phyloP scores from a whole-genome alignment of 2,113 vertebrate genomes.

The Ctenomys sociabilis region DNA sequence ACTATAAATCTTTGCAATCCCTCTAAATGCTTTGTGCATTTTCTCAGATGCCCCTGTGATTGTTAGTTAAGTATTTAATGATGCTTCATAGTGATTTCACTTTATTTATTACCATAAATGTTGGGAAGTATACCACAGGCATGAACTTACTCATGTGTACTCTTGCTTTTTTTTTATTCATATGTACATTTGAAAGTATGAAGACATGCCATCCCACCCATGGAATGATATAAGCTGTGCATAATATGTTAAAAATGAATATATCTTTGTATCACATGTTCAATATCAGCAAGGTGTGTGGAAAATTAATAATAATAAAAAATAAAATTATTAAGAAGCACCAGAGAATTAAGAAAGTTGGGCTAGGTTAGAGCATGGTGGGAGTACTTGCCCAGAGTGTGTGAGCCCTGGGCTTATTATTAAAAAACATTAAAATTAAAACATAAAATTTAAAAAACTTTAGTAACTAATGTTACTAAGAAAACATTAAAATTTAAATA shows the following conservation, averaged over 20 bases:
- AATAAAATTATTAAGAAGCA: constrained; percentile 87
- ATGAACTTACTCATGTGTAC: not conserved
- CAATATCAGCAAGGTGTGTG: constrained; percentile 91
- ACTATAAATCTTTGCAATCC: accelerated
- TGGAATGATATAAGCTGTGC: constrained; percentile 87
- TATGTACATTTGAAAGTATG: not conserved
- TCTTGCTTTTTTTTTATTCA: not conserved
- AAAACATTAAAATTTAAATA: too few species aligned
- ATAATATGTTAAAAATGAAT: constrained; percentile 88
- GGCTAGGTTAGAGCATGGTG: not conserved
- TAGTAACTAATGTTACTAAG: too few species aligned
- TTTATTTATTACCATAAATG: not conserved
- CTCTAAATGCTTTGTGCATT: not conserved
- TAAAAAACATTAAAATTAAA: not conserved
- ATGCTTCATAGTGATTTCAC: not conserved
- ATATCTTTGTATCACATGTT: constrained; percentile 89
- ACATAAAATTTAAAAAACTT: too few species aligned
- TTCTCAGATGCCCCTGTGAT: not conserved
- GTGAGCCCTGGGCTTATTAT: not conserved
- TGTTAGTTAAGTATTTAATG: not conserved
- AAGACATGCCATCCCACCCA: constrained; percentile 37
- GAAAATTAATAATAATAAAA: constrained; percentile 89
- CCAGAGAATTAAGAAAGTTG: not conserved
- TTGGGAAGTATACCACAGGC: not conserved
- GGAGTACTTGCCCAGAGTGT: not conserved